Percentiles rank a stretch among this genome's conserved stretches.
These are phyloP conservation scores for Tenebrio molitor DNA, from an alignment of 1,140 invertebrate species.

Conservation along the genomic window DNA sequence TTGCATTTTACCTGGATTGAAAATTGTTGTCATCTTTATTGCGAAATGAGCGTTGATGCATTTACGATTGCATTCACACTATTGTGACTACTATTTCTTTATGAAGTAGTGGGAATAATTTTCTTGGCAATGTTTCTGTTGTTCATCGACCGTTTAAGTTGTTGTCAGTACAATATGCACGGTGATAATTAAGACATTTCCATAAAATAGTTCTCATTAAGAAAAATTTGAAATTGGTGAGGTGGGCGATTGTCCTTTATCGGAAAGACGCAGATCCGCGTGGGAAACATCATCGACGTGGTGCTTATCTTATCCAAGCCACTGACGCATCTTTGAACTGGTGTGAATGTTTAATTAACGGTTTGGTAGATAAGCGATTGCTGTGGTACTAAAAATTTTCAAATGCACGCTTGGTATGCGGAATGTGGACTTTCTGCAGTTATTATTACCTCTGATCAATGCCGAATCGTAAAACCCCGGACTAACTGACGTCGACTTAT, in stretches of 20 bases:
- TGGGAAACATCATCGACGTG: slow-evolving; percentile 25
- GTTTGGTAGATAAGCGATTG: slow-evolving; percentile 33
- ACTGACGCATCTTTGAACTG: slow-evolving; percentile 50
- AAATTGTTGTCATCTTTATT: slow-evolving; percentile 18
- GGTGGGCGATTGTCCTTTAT: neutral
- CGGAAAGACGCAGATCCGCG: neutral
- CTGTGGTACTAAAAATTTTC: neutral
- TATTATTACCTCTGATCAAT: too few species aligned
- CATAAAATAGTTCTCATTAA: too few species aligned
- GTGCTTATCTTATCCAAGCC: slow-evolving; percentile 43
- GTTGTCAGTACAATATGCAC: slow-evolving; percentile 2
- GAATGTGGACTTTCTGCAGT: slow-evolving; percentile 17
- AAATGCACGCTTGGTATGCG: neutral
- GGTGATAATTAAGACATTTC: too few species aligned
- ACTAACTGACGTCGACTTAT: too few species aligned
- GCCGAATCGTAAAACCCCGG: too few species aligned
- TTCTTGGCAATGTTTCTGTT: neutral
- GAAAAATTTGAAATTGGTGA: too few species aligned
- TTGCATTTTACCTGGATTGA: too few species aligned
- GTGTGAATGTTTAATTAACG: slow-evolving; percentile 52
- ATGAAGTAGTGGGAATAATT: neutral
- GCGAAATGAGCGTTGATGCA: neutral
- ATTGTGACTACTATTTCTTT: slow-evolving; percentile 7
- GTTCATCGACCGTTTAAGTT: slow-evolving; percentile 11
- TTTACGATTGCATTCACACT: slow-evolving; percentile 13